Evolutionary conservation across 2,888 invertebrate genomes (phyloP).

Genomic region (Syrista parreyssii): DNA sequence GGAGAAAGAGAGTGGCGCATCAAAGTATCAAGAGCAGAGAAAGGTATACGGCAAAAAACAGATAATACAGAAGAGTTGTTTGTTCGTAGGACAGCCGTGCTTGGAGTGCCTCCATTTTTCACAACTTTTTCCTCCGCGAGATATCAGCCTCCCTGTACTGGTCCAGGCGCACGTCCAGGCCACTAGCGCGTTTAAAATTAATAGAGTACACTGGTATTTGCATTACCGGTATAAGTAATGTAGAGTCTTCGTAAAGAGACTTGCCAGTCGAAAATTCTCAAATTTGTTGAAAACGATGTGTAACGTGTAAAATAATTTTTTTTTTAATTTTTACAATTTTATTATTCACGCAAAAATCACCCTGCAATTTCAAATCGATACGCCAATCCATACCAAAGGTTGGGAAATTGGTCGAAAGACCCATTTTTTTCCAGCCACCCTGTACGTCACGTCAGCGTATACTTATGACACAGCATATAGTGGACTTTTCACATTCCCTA

Average conservation of each 20-base stretch:
- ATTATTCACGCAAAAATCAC: too few relatives aligned
- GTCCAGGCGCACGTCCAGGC: slow-evolving; percentile 16
- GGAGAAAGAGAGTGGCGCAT: background rate
- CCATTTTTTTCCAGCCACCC: too few relatives aligned
- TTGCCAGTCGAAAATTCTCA: background rate
- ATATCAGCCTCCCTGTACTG: slow-evolving; percentile 12
- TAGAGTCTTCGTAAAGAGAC: slow-evolving; percentile 6
- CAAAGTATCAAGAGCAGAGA: background rate
- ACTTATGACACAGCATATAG: too few relatives aligned
- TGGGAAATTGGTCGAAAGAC: too few relatives aligned
- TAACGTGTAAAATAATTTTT: background rate
- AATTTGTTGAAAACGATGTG: background rate
- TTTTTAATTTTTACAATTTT: too few relatives aligned
- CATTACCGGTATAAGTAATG: slow-evolving; percentile 1
- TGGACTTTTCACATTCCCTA: too few relatives aligned
- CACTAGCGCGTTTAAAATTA: slow-evolving; percentile 31
- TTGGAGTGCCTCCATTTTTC: slow-evolving; percentile 29
- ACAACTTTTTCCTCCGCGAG: slow-evolving; percentile 27
- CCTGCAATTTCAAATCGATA: too few relatives aligned
- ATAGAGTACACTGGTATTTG: slow-evolving; percentile 14
- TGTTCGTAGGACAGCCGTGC: slow-evolving; percentile 24
- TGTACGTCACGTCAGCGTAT: too few relatives aligned
- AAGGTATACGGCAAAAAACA: background rate
- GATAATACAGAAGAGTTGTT: slow-evolving; percentile 16
- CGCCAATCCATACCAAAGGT: too few relatives aligned